Evolutionary conservation across 1,140 invertebrate species (phyloP), one percentile per base, ranked within the genome.

Genomic region (Argopecten irradians): DNA sequence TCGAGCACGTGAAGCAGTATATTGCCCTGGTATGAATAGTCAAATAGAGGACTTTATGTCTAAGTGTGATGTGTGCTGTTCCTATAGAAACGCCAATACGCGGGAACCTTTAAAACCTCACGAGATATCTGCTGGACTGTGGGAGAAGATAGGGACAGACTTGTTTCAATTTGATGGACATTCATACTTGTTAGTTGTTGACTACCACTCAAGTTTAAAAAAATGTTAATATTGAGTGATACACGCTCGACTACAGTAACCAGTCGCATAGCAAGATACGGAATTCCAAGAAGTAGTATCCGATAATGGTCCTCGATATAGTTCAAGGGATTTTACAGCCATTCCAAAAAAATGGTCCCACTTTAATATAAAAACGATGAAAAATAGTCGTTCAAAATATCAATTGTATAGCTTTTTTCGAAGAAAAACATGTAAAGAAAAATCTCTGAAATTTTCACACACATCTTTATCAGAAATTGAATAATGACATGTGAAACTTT

Each of bases 221-320:
- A 88, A 85, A 32, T 88, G 13, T 43, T n/a, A 0, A 35, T 14
- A 13, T 14, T 87, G 0, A 33, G 11, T 7, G 83, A 88, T 88
- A 84, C 22, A n/a, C 8, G 55, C n/a, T 36, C 41, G 55, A 13
- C 16, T n/a, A 55, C 28, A 8, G 82, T 86, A 16, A 88, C 90
- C 22, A 84, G 28, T 32, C 35, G 87, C n/a, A 43, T 91, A n/a
- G 86, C 88, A 19, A 71, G 86, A 34, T 86, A 91, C 85, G 91
- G 92, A 9, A 91, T 91, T 34, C 92, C 92, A 19, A n/a, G 46
- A 82, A 16, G 28, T 91, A 0, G 83, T 89, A 11, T 39, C 83
- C 0, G 95, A 96, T 92, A 95, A 95, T 88, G 95, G 94, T 11
- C 93, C 95, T 0, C 94, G 95, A 39, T 96, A 94, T 91, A 86